These are phyloP conservation scores for Leucoma salicis DNA, from an alignment of 2,888 invertebrate species.

Conservation along the genomic window DNA sequence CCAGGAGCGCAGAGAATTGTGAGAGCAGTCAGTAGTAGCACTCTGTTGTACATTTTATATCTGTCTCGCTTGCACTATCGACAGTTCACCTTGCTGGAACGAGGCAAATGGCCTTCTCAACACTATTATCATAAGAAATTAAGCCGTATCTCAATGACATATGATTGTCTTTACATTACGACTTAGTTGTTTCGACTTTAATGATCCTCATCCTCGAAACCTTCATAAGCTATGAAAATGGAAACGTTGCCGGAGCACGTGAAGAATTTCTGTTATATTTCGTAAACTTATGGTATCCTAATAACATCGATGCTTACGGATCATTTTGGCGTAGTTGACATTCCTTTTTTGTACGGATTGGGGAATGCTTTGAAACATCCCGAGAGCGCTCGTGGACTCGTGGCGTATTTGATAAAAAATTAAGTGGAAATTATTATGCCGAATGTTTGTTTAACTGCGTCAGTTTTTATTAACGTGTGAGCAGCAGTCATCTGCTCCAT, in stretches of 20 bases:
- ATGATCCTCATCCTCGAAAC: slow-evolving; percentile 48
- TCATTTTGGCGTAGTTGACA: slow-evolving; percentile 76
- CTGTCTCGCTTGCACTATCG: slow-evolving; percentile 57
- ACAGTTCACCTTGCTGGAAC: slow-evolving; percentile 47
- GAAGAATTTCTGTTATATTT: slow-evolving; percentile 67
- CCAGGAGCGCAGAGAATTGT: slow-evolving; percentile 56
- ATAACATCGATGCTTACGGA: slow-evolving; percentile 74
- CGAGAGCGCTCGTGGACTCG: slow-evolving; percentile 37
- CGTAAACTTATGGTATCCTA: slow-evolving; percentile 65
- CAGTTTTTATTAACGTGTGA: slow-evolving; percentile 46
- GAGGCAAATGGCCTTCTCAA: slow-evolving; percentile 49
- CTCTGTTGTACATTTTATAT: slow-evolving; percentile 21
- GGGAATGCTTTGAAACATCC: slow-evolving; percentile 37
- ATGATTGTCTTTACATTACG: slow-evolving; percentile 36
- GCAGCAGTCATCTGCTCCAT: slow-evolving; percentile 14
- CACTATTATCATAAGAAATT: slow-evolving; percentile 32
- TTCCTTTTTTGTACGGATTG: slow-evolving; percentile 58
- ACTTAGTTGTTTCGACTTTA: slow-evolving; percentile 36
- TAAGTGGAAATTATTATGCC: slow-evolving; percentile 51
- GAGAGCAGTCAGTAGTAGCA: slow-evolving; percentile 13
- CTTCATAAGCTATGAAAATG: slow-evolving; percentile 53
- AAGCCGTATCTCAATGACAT: slow-evolving; percentile 28
- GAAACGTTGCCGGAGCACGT: slow-evolving; percentile 58
- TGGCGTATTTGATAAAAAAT: slow-evolving; percentile 52
- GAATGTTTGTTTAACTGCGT: slow-evolving; percentile 40